Conservation (phyloP, 1,140 invertebrate species). For the Tetragnatha versicolor region DNA sequence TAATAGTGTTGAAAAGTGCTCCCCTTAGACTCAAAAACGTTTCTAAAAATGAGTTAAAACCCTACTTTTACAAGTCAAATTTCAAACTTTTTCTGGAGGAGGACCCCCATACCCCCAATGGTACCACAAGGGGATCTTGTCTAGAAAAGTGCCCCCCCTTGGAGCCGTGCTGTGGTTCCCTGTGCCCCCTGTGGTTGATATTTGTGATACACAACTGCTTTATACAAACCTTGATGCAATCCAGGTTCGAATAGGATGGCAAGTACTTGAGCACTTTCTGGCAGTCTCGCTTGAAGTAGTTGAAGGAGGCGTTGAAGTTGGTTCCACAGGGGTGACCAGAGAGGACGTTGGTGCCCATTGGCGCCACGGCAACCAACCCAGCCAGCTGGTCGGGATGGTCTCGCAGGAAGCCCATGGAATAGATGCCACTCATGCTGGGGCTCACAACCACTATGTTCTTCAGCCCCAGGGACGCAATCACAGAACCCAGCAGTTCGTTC, state of each 20-base stretch:
- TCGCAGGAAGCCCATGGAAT: slow-evolving; percentile 63
- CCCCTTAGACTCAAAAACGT: too few species aligned
- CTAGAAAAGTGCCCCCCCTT: too few species aligned
- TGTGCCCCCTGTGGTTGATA: too few species aligned
- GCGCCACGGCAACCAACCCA: slow-evolving; percentile 65
- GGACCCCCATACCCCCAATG: too few species aligned
- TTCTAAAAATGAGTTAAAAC: too few species aligned
- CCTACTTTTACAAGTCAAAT: too few species aligned
- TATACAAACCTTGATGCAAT: slow-evolving; percentile 6
- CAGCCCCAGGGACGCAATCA: slow-evolving; percentile 59
- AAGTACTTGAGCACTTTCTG: slow-evolving; percentile 6
- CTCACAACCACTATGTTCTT: slow-evolving; percentile 63
- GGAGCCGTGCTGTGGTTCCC: too few species aligned
- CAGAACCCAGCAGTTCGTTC: slow-evolving; percentile 59
- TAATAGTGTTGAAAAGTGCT: too few species aligned
- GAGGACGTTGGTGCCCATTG: slow-evolving; percentile 60
- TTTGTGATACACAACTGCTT: too few species aligned
- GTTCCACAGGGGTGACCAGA: not conserved
- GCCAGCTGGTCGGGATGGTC: slow-evolving; percentile 57
- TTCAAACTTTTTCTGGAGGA: too few species aligned
- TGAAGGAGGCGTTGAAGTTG: not conserved
- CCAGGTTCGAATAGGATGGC: slow-evolving; percentile 10
- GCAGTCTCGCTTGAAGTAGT: not conserved
- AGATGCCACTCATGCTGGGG: slow-evolving; percentile 67
- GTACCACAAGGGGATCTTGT: too few species aligned